A percentile compares a stretch with the other conserved stretches of the same genome.
These are phyloP conservation scores for Vulpes ferrilata DNA, from an alignment of 2,113 vertebrate genomes.

Conservation along the genomic window DNA sequence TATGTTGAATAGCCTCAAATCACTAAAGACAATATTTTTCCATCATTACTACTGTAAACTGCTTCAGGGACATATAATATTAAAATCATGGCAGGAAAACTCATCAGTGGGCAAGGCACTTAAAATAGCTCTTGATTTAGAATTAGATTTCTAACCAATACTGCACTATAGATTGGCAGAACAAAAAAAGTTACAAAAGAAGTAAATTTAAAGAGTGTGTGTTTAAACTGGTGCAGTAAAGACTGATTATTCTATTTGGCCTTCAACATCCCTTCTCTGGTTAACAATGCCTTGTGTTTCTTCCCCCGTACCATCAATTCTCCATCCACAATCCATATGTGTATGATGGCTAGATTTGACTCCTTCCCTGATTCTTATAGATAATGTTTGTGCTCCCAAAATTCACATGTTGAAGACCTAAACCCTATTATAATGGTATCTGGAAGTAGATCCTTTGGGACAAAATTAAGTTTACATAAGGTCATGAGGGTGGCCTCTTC, in stretches of 20 bases:
- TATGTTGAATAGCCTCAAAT: conserved; percentile 39
- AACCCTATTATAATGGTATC: background rate
- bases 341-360: background rate
- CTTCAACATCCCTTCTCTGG: background rate
- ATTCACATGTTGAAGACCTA: background rate
- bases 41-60: conserved; percentile 41
- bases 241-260: background rate
- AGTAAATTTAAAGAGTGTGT: background rate
- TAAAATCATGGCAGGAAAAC: background rate
- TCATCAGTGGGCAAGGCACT: conserved; percentile 13
- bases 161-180: background rate
- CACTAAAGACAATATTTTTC: conserved; percentile 44
- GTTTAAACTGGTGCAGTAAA: background rate
- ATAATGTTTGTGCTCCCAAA: background rate
- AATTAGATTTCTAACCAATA: background rate
- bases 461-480: background rate
- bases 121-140: conserved; percentile 46
- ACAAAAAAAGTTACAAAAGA: background rate
- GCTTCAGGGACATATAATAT: conserved; percentile 31
- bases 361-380: background rate
- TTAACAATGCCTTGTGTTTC: background rate
- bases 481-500: background rate
- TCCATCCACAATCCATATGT: background rate
- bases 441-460: background rate
- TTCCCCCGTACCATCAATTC: background rate